Conservation (phyloP, 92 coral and sea anemone genomes). For the Actinostola sp. region DNA sequence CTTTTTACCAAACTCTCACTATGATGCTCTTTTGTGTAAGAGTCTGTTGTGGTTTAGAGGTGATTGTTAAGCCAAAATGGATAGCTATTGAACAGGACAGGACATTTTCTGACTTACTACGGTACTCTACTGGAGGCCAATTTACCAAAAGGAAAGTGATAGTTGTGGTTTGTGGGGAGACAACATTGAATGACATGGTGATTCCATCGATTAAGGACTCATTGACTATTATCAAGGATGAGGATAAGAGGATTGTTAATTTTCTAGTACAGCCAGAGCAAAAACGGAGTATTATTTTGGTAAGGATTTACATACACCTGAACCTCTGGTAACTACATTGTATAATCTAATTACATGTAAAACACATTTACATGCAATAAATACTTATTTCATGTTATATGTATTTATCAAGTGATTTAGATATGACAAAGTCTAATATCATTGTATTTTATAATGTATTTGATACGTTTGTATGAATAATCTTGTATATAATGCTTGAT, state of each 20-base stretch:
- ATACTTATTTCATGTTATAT: too few species aligned
- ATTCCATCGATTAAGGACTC: conserved; percentile 67
- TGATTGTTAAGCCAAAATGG: conserved; percentile 81
- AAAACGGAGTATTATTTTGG: conserved; percentile 32
- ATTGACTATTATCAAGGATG: conserved; percentile 63
- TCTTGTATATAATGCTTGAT: too few species aligned
- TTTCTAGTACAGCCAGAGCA: conserved; percentile 74
- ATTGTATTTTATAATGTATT: too few species aligned
- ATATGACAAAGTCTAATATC: too few species aligned
- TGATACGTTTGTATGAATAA: too few species aligned
- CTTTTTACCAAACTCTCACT: neutral
- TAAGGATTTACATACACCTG: conserved; percentile 60
- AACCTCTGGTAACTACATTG: too few species aligned
- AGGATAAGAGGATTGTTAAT: conserved; percentile 77
- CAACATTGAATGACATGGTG: conserved; percentile 57
- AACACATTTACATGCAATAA: too few species aligned
- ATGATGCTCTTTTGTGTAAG: conserved; percentile 87
- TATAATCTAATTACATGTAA: too few species aligned
- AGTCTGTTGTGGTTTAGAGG: conserved; percentile 60
- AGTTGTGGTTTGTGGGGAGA: conserved; percentile 87
- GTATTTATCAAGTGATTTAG: too few species aligned
- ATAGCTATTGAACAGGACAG: conserved; percentile 70
- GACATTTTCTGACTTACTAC: conserved; percentile 78
- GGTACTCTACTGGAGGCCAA: conserved; percentile 81
- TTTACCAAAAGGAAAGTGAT: conserved; percentile 62